phyloP scores from a whole-genome alignment of 2,113 vertebrate genomes.

The Chrysochloris asiatica region DNA sequence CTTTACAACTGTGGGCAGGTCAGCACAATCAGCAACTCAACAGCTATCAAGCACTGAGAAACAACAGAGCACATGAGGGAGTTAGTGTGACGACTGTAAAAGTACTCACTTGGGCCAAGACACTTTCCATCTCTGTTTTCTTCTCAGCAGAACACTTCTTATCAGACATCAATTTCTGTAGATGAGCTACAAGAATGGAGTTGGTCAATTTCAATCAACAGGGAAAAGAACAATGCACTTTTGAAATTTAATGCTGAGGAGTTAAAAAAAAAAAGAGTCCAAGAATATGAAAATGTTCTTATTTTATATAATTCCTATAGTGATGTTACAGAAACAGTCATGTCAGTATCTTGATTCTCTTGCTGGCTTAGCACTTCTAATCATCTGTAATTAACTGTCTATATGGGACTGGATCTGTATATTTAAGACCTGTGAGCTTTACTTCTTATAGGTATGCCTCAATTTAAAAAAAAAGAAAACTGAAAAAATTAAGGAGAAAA shows the following conservation, averaged over 20 bases:
- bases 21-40: neutral
- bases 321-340: neutral
- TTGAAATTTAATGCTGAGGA: neutral
- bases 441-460: neutral
- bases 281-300: neutral
- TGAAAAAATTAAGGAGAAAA: too few relatives aligned
- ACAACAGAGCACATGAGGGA: neutral
- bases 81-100: neutral
- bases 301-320: neutral
- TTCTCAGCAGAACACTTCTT: constrained; percentile 96
- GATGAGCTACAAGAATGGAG: constrained; percentile 87
- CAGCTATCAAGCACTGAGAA: neutral
- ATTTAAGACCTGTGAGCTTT: neutral
- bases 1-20: neutral
- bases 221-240: neutral
- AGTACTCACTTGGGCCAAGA: constrained; percentile 91
- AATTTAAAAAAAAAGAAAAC: neutral
- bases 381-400: neutral
- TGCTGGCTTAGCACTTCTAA: neutral
- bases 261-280: neutral
- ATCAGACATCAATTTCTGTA: constrained; percentile 98
- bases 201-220: neutral
- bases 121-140: constrained; percentile 95
- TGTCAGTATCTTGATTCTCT: neutral
- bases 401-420: neutral